Conservation (phyloP, 2,113 vertebrate genomes). For the Oriolus oriolus region DNA sequence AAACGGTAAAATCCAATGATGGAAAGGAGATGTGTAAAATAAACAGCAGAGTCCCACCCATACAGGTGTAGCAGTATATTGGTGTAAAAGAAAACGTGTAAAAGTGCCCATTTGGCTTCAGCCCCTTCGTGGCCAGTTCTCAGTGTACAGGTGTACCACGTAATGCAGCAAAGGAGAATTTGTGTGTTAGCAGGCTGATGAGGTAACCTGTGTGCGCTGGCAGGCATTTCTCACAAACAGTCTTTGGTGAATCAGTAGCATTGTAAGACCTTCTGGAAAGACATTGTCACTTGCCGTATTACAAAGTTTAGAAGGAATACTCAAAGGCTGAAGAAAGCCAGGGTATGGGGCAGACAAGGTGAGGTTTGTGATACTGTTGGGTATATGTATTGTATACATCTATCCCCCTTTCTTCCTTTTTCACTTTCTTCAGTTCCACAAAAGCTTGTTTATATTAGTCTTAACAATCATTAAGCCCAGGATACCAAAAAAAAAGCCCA, state of each 20-base stretch:
- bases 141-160: too few relatives aligned
- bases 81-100: not conserved
- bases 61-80: not conserved
- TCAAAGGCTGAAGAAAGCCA: not conserved
- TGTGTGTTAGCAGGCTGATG: not conserved
- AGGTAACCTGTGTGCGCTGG: not conserved
- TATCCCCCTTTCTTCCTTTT: not conserved
- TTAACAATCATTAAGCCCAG: not conserved
- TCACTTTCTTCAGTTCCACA: not conserved
- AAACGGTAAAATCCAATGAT: not conserved
- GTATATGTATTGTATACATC: not conserved
- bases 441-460: not conserved
- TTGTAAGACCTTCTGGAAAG: not conserved
- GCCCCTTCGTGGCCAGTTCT: accelerated
- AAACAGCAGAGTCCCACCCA: not conserved
- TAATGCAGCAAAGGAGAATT: not conserved
- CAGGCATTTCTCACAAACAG: not conserved
- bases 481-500: not conserved
- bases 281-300: not conserved
- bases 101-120: not conserved
- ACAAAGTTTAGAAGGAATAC: not conserved
- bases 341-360: accelerated
- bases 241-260: not conserved
- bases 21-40: not conserved
- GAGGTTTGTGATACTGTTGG: not conserved